These are phyloP conservation scores for Drosophila prolongata DNA, from an alignment of 2,888 invertebrate species.

Conservation along the genomic window DNA sequence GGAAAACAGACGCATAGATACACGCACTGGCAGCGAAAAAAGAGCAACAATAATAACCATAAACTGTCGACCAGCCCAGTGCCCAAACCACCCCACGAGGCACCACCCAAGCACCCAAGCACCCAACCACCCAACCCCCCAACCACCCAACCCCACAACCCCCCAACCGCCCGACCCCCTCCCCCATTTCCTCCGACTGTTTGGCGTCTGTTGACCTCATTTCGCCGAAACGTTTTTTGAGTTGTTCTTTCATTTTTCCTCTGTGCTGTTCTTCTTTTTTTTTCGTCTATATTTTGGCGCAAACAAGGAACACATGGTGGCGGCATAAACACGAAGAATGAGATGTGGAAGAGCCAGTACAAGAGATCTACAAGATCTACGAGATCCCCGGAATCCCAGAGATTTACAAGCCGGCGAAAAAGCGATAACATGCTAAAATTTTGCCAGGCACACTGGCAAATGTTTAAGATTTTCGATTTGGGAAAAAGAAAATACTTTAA, in stretches of 20 bases:
- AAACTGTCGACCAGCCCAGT: slow-evolving; percentile 49
- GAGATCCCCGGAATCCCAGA: slow-evolving; percentile 1
- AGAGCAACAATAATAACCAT: slow-evolving; percentile 60
- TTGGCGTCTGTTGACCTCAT: slow-evolving; percentile 80
- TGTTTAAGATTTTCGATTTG: too few relatives aligned
- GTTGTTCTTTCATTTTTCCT: neutral
- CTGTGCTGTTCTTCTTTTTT: neutral
- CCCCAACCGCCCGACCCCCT: slow-evolving; percentile 9
- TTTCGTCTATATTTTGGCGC: slow-evolving; percentile 56
- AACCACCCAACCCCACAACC: too few relatives aligned
- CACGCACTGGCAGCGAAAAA: slow-evolving; percentile 27
- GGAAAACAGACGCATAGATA: slow-evolving; percentile 30
- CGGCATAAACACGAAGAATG: slow-evolving; percentile 19
- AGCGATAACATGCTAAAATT: neutral
- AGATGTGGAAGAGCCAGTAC: slow-evolving; percentile 33
- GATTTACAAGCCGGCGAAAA: neutral
- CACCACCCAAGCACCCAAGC: slow-evolving; percentile 7
- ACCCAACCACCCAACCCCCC: slow-evolving; percentile 6
- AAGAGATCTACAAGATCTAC: slow-evolving; percentile 11
- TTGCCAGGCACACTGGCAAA: neutral
- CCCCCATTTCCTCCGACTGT: slow-evolving; percentile 48
- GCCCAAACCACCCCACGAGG: slow-evolving; percentile 5
- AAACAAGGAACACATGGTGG: slow-evolving; percentile 45
- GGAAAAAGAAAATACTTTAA: too few relatives aligned
- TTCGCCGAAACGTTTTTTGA: slow-evolving; percentile 53